Conservation (phyloP, 2,797 vertebrate genomes). For the Neomorphus geoffroyi region DNA sequence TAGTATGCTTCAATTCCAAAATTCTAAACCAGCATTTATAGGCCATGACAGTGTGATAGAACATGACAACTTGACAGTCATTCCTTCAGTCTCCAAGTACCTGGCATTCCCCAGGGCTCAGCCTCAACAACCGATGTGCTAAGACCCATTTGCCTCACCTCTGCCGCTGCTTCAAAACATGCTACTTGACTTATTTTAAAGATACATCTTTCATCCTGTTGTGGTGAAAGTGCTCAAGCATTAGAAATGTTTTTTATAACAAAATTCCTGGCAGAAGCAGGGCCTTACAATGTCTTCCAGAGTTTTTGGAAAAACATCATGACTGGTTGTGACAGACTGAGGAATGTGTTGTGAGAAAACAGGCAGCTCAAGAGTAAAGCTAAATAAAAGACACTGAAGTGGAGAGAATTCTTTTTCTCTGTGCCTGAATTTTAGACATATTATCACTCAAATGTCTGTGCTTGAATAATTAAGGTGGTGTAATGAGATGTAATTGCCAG, state of each 20-base stretch:
- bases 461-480: conserved; percentile 51
- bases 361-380: conserved; percentile 7
- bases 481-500: conserved; percentile 51
- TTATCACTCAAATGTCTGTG: conserved; percentile 20
- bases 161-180: neutral
- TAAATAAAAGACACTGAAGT: neutral
- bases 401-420: neutral
- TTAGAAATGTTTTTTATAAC: neutral
- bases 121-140: neutral
- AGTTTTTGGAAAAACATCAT: conserved; percentile 23
- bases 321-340: neutral
- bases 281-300: neutral
- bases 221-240: neutral
- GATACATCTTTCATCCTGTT: neutral
- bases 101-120: neutral
- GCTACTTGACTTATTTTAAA: neutral
- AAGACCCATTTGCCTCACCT: neutral
- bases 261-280: neutral
- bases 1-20: neutral
- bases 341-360: conserved; percentile 41
- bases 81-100: neutral
- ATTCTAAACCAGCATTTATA: neutral
- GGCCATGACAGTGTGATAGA: neutral
- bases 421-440: conserved; percentile 18
- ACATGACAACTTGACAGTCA: neutral